Percentiles rank a stretch among this genome's conserved stretches.
Evolutionary conservation across 2,113 vertebrate species (phyloP).

Genomic region (Dromas ardeola): DNA sequence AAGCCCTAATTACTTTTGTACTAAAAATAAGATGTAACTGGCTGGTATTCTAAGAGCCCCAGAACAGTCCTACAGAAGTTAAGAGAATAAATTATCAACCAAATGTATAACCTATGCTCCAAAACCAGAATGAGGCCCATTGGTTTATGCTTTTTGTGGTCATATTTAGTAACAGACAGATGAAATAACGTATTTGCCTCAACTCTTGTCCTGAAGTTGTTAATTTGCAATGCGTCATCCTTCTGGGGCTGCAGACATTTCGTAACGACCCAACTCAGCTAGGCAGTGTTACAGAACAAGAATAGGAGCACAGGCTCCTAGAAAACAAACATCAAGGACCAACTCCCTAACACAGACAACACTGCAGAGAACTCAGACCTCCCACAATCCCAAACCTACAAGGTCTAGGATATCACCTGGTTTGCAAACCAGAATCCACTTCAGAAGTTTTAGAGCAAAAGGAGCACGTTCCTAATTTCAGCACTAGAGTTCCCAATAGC

Average conservation of each 20-base stretch:
- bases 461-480: background rate
- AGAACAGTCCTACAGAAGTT: background rate
- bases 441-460: background rate
- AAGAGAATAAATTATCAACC: background rate
- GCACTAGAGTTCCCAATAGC: background rate
- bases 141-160: background rate
- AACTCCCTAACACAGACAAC: background rate
- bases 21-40: conserved; percentile 13
- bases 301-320: background rate
- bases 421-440: background rate
- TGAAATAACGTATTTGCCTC: background rate
- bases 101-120: background rate
- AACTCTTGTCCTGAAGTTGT: background rate
- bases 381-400: background rate
- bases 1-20: background rate
- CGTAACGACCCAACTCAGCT: background rate
- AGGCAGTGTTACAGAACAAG: background rate
- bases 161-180: background rate
- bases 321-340: background rate
- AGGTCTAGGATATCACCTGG: background rate
- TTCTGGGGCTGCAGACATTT: background rate
- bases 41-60: background rate
- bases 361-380: background rate
- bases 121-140: background rate
- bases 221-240: background rate